Conservation (phyloP, 2,113 vertebrate species). For the Ophthalmolycus amberensis region DNA sequence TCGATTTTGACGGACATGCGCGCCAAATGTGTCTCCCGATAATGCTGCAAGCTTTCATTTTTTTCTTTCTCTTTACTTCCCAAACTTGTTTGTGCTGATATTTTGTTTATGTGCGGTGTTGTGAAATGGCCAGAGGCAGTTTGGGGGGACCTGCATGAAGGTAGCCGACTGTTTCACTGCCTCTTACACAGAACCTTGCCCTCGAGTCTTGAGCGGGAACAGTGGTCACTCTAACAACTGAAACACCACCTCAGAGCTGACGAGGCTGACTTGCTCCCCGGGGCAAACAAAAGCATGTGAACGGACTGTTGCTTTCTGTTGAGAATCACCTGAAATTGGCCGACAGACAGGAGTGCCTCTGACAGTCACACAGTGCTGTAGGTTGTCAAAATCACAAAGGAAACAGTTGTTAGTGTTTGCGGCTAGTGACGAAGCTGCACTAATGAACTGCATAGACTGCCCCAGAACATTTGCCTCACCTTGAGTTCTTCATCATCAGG, state of each 20-base stretch:
- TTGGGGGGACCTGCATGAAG: conserved; percentile 38
- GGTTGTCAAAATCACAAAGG: conserved; percentile 46
- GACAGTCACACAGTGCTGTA: conserved; percentile 15
- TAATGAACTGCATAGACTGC: conserved; percentile 44
- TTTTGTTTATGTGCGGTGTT: conserved; percentile 56
- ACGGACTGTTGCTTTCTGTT: conserved; percentile 47
- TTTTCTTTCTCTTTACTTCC: conserved; percentile 32
- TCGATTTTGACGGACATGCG: not conserved
- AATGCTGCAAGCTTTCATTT: not conserved
- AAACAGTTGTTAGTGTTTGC: conserved; percentile 46
- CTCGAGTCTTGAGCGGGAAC: conserved; percentile 44
- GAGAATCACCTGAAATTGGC: conserved; percentile 47
- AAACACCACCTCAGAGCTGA: conserved; percentile 52
- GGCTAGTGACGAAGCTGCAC: conserved; percentile 33
- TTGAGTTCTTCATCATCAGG: conserved; percentile 61
- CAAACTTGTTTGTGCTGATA: conserved; percentile 52
- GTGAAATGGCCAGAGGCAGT: conserved; percentile 63
- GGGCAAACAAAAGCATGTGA: conserved; percentile 54
- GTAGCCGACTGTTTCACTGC: conserved; percentile 48
- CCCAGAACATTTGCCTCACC: conserved; percentile 62
- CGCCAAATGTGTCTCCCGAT: not conserved
- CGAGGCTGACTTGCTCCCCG: conserved; percentile 37
- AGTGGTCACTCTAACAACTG: conserved; percentile 53
- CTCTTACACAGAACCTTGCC: conserved; percentile 57
- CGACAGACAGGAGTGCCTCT: not conserved